These are phyloP conservation scores for Antheraea assamensis DNA, from an alignment of 2,888 invertebrate genomes.

Conservation along the genomic window DNA sequence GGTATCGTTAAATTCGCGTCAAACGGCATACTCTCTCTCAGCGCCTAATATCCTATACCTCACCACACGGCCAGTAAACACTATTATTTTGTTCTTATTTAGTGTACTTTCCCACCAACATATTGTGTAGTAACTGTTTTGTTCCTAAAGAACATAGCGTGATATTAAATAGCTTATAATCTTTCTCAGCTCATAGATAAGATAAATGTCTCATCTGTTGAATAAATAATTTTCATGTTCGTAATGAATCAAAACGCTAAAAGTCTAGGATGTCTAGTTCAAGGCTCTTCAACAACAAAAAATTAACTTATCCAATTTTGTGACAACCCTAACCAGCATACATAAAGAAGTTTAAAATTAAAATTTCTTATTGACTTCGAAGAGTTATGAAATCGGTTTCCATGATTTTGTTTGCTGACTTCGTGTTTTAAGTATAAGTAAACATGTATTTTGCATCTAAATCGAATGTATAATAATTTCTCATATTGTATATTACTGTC, in stretches of 20 bases:
- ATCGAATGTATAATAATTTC: background rate
- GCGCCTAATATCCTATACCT: too few relatives aligned
- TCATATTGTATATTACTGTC: too few relatives aligned
- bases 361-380: slow-evolving; percentile 32
- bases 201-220: background rate
- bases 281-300: background rate
- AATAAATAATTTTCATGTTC: background rate
- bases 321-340: slow-evolving; percentile 31
- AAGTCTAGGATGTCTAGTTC: too few relatives aligned
- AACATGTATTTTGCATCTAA: background rate
- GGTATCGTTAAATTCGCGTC: too few relatives aligned
- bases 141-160: too few relatives aligned
- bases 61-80: too few relatives aligned
- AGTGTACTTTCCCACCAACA: too few relatives aligned
- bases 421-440: background rate
- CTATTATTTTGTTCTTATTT: too few relatives aligned
- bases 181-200: background rate
- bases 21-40: too few relatives aligned
- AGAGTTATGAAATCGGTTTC: slow-evolving; percentile 33
- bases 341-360: slow-evolving; percentile 27
- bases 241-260: background rate
- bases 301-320: background rate
- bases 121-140: too few relatives aligned
- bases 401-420: slow-evolving; percentile 20
- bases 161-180: too few relatives aligned